phyloP scores from a whole-genome alignment of 2,113 vertebrate species.

The Chelonoidis abingdonii region DNA sequence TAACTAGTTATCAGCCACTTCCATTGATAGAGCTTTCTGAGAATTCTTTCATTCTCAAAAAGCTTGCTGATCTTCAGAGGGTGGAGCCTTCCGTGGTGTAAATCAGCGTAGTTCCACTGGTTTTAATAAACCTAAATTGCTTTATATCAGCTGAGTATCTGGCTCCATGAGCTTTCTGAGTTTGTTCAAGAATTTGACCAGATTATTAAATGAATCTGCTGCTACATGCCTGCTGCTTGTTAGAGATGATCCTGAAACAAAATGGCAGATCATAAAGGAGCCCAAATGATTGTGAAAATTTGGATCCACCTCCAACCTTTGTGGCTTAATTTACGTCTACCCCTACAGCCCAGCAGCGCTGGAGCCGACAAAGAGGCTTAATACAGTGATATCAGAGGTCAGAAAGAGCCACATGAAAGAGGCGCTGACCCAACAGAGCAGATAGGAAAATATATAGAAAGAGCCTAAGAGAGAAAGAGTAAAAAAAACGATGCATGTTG shows the following conservation, averaged over 20 bases:
- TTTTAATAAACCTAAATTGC: neutral
- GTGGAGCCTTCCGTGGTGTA: neutral
- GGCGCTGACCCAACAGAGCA: fast-evolving
- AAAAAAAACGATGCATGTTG: constrained; percentile 15
- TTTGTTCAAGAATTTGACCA: neutral
- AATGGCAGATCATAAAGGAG: neutral
- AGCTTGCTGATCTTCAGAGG: neutral
- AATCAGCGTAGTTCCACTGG: neutral
- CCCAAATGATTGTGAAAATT: neutral
- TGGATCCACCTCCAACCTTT: neutral
- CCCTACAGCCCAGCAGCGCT: neutral
- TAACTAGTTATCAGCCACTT: neutral
- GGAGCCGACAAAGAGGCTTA: neutral
- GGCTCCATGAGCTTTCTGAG: neutral
- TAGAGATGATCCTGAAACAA: neutral
- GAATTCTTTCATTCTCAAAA: neutral
- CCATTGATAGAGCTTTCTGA: neutral
- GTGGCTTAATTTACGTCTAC: neutral
- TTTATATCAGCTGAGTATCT: neutral
- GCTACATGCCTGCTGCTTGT: neutral
- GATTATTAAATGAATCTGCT: neutral
- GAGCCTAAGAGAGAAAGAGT: neutral
- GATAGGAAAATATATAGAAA: neutral
- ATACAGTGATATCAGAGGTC: neutral
- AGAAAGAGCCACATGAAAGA: fast-evolving